Evolutionary conservation across 2,888 invertebrate genomes (phyloP).

Genomic region (Camptogramma bilineatum): DNA sequence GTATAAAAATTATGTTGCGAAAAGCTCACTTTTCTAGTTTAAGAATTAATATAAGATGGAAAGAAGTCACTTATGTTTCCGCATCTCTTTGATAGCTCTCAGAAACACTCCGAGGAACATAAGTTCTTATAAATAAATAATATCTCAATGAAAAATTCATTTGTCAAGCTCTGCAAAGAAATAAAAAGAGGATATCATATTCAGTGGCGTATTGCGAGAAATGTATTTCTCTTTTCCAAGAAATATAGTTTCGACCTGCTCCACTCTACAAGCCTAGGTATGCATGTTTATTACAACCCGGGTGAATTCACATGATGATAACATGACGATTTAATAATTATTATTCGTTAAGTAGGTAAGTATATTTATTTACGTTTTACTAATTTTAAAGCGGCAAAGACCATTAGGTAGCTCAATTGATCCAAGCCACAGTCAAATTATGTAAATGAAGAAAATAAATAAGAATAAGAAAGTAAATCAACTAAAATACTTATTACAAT

Average conservation of each 20-base stretch:
- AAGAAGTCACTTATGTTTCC: constrained; percentile 10
- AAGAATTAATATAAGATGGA: background rate
- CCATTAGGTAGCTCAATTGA: no score
- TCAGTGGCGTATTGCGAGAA: constrained; percentile 28
- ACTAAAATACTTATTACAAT: no score
- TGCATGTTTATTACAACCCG: no score
- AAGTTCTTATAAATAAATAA: constrained; percentile 43
- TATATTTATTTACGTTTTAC: no score
- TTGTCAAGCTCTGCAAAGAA: constrained; percentile 29
- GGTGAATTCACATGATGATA: no score
- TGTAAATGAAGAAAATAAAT: no score
- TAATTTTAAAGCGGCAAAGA: no score
- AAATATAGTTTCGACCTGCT: background rate
- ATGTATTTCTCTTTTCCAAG: constrained; percentile 18
- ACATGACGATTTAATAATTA: no score
- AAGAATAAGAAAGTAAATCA: no score
- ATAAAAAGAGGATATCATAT: constrained; percentile 28
- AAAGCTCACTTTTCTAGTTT: background rate
- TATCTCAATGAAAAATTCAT: constrained; percentile 40
- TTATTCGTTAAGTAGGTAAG: no score
- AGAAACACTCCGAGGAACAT: constrained; percentile 27
- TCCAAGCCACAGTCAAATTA: no score
- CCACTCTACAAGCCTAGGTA: background rate
- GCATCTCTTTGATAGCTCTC: constrained; percentile 24
- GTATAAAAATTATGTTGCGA: no score